Evolutionary conservation across 2,797 vertebrate species (phyloP).

Genomic region (Alectoris magna): DNA sequence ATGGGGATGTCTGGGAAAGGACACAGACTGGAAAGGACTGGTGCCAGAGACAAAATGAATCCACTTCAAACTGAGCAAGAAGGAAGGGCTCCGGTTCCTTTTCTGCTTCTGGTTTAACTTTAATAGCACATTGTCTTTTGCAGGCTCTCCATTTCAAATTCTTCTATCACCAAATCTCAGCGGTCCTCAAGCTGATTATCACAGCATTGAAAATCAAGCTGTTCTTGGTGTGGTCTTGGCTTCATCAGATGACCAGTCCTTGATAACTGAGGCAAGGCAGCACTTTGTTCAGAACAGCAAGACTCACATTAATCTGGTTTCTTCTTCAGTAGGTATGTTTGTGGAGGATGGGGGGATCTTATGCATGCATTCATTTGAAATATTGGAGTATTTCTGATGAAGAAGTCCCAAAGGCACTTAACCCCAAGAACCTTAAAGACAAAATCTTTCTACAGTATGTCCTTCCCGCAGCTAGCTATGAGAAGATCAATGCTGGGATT

Average conservation of each 20-base stretch:
- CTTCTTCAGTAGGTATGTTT: constrained; percentile 36
- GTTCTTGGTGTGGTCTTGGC: background rate
- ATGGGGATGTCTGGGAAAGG: background rate
- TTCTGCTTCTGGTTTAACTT: background rate
- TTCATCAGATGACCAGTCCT: background rate
- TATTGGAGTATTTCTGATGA: constrained; percentile 76
- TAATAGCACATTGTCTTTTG: background rate
- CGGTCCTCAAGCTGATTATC: background rate
- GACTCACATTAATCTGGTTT: background rate
- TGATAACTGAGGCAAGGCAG: background rate
- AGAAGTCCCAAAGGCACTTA: constrained; percentile 43
- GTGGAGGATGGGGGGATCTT: constrained; percentile 77
- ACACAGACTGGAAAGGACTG: background rate
- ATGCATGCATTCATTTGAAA: constrained; percentile 61
- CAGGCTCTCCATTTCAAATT: background rate
- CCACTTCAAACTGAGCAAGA: background rate
- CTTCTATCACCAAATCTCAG: background rate
- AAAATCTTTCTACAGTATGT: constrained; percentile 81
- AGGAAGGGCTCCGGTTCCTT: background rate
- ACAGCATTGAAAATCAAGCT: background rate
- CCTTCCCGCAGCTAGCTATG: constrained; percentile 73
- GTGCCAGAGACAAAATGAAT: background rate
- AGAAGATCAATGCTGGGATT: constrained; percentile 80
- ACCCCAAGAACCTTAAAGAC: constrained; percentile 78
- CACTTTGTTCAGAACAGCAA: background rate